Conservation (phyloP, 1,140 invertebrate species). For the Phortica variegata region DNA sequence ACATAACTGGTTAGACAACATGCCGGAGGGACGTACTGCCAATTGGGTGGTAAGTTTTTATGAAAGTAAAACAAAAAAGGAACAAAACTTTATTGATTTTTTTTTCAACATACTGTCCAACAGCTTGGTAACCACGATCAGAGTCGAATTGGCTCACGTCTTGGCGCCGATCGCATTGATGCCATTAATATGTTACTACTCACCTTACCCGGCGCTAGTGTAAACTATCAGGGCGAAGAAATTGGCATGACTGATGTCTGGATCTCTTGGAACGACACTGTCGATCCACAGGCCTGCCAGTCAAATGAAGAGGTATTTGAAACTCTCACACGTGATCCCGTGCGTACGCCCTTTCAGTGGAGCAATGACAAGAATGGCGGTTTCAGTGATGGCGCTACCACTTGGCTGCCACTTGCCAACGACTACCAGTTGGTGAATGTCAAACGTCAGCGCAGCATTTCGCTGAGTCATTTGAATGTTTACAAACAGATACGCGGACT, state of each 20-base stretch:
- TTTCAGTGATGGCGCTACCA: conserved; percentile 64
- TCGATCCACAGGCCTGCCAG: conserved; percentile 45
- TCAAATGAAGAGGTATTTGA: conserved; percentile 40
- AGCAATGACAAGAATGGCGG: conserved; percentile 60
- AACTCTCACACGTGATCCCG: conserved; percentile 60
- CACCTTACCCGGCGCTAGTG: conserved; percentile 66
- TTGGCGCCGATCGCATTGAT: conserved; percentile 67
- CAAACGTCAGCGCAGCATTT: conserved; percentile 50
- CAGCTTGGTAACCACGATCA: conserved; percentile 71
- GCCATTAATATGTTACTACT: conserved; percentile 65
- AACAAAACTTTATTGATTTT: no score
- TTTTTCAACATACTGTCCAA: no score
- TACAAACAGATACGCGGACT: conserved; percentile 37
- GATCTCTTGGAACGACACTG: conserved; percentile 62
- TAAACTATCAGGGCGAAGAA: conserved; percentile 80
- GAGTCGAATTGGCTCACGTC: conserved; percentile 64
- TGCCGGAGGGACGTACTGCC: conserved; percentile 59
- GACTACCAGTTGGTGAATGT: conserved; percentile 62
- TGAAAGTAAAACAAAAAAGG: no score
- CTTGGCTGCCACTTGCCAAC: conserved; percentile 70
- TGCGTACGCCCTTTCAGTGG: conserved; percentile 71
- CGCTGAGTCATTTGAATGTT: conserved; percentile 47
- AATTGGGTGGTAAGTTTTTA: no score
- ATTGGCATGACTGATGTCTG: conserved; percentile 73
- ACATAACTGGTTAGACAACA: conserved; percentile 61